Conservation (phyloP, 2,888 invertebrate genomes). For the Synanthedon myopaeformis region DNA sequence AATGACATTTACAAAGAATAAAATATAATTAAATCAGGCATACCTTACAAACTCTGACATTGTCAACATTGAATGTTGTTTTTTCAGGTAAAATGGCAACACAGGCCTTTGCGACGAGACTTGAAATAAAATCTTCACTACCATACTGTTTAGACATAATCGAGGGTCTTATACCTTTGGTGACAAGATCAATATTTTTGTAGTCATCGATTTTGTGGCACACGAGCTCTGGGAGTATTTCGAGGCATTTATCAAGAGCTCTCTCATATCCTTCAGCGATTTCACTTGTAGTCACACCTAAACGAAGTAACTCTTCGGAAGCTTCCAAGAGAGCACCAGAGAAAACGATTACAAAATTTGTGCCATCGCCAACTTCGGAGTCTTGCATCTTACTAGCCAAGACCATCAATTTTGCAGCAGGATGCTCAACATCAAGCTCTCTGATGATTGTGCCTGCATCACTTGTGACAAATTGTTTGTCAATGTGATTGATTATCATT, state of each 20-base stretch:
- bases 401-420: slow-evolving; percentile 96
- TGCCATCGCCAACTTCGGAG: slow-evolving; percentile 98
- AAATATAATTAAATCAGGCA: not conserved
- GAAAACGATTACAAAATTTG: slow-evolving; percentile 96
- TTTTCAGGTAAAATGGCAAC: slow-evolving; percentile 88
- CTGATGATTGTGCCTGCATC: slow-evolving; percentile 98
- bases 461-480: slow-evolving; percentile 98
- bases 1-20: not conserved
- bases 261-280: slow-evolving; percentile 95
- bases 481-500: slow-evolving; percentile 99
- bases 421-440: slow-evolving; percentile 97
- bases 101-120: slow-evolving; percentile 89
- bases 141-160: slow-evolving; percentile 99
- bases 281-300: slow-evolving; percentile 97
- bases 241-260: slow-evolving; percentile 88
- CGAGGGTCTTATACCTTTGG: slow-evolving; percentile 80
- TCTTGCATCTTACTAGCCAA: slow-evolving; percentile 99
- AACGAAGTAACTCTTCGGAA: slow-evolving; percentile 90
- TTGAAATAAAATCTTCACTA: slow-evolving; percentile 92
- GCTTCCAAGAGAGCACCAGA: slow-evolving; percentile 92
- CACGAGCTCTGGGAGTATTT: slow-evolving; percentile 86
- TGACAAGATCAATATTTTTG: slow-evolving; percentile 76
- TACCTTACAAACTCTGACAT: slow-evolving; percentile 93
- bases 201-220: slow-evolving; percentile 81
- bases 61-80: slow-evolving; percentile 96